These are phyloP conservation scores for Triops longicaudatus DNA, from an alignment of 1,140 invertebrate genomes.

Conservation along the genomic window DNA sequence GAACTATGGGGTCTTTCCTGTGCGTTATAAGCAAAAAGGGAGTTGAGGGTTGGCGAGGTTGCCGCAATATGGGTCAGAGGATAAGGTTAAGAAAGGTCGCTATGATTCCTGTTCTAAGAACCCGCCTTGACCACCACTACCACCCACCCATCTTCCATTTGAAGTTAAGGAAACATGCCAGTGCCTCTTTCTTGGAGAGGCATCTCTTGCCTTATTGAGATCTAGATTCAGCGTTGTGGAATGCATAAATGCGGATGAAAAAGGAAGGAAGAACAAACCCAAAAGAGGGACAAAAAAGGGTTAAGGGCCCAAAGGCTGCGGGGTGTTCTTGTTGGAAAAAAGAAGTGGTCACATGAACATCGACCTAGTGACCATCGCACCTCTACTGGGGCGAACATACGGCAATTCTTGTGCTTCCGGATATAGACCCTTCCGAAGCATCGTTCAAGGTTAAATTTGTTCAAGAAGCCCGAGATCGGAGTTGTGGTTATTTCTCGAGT, in stretches of 20 bases:
- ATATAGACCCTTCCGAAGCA: background rate
- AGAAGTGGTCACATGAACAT: background rate
- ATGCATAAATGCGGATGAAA: background rate
- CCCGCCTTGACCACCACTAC: background rate
- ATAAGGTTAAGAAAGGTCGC: conserved; percentile 3
- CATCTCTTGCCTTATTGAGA: background rate
- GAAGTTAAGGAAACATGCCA: background rate
- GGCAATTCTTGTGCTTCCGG: conserved; percentile 11
- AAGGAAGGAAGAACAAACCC: background rate
- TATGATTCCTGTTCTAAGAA: background rate
- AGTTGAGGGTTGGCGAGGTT: background rate
- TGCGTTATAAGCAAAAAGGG: background rate
- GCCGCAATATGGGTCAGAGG: conserved; percentile 10
- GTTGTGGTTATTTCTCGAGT: background rate
- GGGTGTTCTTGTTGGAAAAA: background rate
- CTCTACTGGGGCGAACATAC: background rate
- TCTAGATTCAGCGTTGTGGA: conserved; percentile 11
- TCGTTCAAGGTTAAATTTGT: background rate
- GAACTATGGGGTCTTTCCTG: background rate
- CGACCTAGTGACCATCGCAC: conserved; percentile 9
- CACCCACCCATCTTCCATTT: background rate
- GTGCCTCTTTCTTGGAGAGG: background rate
- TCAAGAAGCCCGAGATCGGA: background rate
- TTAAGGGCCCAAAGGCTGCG: background rate
- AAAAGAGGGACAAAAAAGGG: background rate